Base-by-base conservation (phyloP, 2,888 invertebrate species). In the Leptinotarsa haldemani region DNA sequence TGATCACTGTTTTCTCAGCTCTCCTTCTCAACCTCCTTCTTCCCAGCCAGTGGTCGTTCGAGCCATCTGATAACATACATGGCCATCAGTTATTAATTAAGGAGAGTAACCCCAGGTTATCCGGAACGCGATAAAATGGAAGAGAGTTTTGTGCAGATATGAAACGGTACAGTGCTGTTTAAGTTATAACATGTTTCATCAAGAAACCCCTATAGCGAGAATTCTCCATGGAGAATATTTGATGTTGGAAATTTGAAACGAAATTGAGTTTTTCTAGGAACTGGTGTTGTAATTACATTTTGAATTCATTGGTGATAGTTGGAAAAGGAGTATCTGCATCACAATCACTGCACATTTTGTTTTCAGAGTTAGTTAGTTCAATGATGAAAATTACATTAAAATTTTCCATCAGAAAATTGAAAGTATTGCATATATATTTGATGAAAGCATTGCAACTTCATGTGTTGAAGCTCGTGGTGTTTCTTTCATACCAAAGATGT, bases 51-150 rank as follows among this genome's bases (percentile, higher is more conserved):
- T 50, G 50, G 50, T 56, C 56, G 9, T 20, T 56, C 13, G 3
- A 18, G 56, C 56, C 13, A 56, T 56, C 20, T 56, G 56, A 56
- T 56, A 56, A 20, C 56, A 22, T 22, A 22, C 56, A 56, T 12
- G 56, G 56, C 22, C 22, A 20, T 56, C 52, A 20, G 56, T 56
- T 56, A 56, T 56, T 56, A 56, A 56, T 56, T 22, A 9, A 20
- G 20, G 18, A 56, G 56, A 20, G 22, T 56, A 56, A 56, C 56
- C 56, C 56, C 22, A 15, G 56, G 56, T 56, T 56, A 56, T 56
- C 56, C 20, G 56, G 20, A 56, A 56, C 56, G 18, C 56, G 18
- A 56, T 56, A 56, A 56, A 56, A 56, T 20, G 22, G 20, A 20
- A 56, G 56, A 18, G 13, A 56, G 56, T 20, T 22, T 20, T 5